These are phyloP conservation scores for Papilio xuthus DNA, from an alignment of 1,140 invertebrate species.

Conservation along the genomic window DNA sequence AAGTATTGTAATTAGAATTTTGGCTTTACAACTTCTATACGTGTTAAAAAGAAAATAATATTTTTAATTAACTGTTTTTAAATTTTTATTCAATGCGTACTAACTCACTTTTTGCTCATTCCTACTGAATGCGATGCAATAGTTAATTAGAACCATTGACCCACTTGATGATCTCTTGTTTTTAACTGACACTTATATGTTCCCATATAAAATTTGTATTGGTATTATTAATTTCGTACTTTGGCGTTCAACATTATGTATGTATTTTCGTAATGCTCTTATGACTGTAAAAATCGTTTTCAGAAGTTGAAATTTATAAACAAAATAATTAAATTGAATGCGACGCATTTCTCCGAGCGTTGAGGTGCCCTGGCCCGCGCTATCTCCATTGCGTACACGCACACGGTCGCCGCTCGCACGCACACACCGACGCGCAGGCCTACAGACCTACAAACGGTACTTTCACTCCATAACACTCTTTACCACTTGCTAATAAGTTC, in stretches of 20 bases:
- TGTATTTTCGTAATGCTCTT: too few relatives aligned
- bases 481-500: constrained; percentile 43
- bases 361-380: constrained; percentile 63
- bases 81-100: background rate
- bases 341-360: constrained; percentile 73
- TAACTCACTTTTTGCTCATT: background rate
- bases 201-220: too few relatives aligned
- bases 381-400: constrained; percentile 77
- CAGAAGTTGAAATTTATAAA: too few relatives aligned
- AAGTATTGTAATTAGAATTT: constrained; percentile 33
- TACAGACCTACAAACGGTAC: constrained; percentile 77
- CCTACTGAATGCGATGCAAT: background rate
- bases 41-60: background rate
- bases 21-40: background rate
- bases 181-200: too few relatives aligned
- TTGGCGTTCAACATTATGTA: too few relatives aligned
- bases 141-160: background rate
- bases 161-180: background rate
- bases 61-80: background rate
- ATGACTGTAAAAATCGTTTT: too few relatives aligned
- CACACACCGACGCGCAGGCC: constrained; percentile 65
- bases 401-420: constrained; percentile 57
- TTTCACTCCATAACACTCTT: constrained; percentile 51
- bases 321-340: constrained; percentile 42
- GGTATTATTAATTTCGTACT: too few relatives aligned